Conservation (phyloP, 2,888 invertebrate genomes). For the Luffia ferchaultella region DNA sequence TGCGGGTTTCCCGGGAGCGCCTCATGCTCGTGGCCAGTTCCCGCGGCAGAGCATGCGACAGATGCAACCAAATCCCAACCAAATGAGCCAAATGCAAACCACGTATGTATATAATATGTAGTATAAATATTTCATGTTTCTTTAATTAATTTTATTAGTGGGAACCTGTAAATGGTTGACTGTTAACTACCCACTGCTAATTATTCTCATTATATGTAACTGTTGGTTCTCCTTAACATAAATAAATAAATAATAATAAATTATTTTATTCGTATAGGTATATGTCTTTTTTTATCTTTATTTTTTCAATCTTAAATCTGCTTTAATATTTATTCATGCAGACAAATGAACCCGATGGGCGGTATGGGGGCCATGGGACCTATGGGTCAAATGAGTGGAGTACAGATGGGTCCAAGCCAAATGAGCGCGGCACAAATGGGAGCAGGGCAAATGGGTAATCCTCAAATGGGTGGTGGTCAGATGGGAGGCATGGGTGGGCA, state of each 20-base stretch:
- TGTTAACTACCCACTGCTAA: no score
- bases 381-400: conserved; percentile 37
- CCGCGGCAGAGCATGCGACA: conserved; percentile 51
- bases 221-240: no score
- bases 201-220: no score
- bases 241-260: no score
- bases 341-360: conserved; percentile 58
- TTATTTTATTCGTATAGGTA: no score
- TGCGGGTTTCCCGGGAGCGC: conserved; percentile 47
- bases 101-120: conserved; percentile 29
- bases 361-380: conserved; percentile 53
- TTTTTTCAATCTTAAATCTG: conserved; percentile 9
- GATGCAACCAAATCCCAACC: conserved; percentile 45
- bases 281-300: conserved; percentile 1
- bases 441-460: conserved; percentile 37
- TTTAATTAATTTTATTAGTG: not conserved
- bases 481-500: conserved; percentile 57
- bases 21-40: conserved; percentile 42
- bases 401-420: conserved; percentile 33
- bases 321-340: conserved; percentile 16
- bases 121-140: not conserved
- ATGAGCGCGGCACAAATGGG: conserved; percentile 37
- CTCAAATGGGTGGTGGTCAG: conserved; percentile 45
- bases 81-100: conserved; percentile 54
- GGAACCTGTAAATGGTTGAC: no score